Percentiles rank a stretch among this genome's conserved stretches.
These are phyloP conservation scores for Antitype chi DNA, from an alignment of 2,888 invertebrate species.

Conservation along the genomic window DNA sequence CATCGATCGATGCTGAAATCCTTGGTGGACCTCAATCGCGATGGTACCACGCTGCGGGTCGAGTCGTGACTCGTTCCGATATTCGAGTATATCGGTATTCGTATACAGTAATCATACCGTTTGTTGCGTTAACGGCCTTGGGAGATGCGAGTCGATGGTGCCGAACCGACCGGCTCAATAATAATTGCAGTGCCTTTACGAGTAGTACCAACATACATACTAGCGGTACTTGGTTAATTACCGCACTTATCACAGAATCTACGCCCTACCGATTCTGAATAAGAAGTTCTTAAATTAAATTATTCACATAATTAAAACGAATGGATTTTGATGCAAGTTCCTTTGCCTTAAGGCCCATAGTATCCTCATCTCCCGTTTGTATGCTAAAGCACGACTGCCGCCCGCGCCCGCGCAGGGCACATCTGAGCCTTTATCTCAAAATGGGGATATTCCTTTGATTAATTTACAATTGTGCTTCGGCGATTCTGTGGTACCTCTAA, in stretches of 20 bases:
- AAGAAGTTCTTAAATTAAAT: constrained; percentile 49
- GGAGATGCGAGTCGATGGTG: constrained; percentile 78
- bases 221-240: constrained; percentile 61
- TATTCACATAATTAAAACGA: constrained; percentile 51
- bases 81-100: constrained; percentile 73
- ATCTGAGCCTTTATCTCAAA: no score
- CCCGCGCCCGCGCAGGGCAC: no score
- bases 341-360: no score
- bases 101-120: constrained; percentile 84
- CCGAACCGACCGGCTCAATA: constrained; percentile 76
- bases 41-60: constrained; percentile 71
- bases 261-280: constrained; percentile 27
- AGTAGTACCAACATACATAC: constrained; percentile 54
- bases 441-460: no score
- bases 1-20: constrained; percentile 71
- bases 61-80: constrained; percentile 82
- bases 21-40: constrained; percentile 70
- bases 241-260: constrained; percentile 46
- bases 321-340: constrained; percentile 48
- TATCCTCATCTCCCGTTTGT: no score
- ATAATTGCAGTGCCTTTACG: constrained; percentile 70
- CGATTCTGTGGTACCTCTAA: no score
- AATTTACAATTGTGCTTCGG: no score
- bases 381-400: no score
- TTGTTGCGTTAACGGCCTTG: constrained; percentile 85